phyloP scores from a whole-genome alignment of 1,140 invertebrate genomes.

The Drosophila teissieri region DNA sequence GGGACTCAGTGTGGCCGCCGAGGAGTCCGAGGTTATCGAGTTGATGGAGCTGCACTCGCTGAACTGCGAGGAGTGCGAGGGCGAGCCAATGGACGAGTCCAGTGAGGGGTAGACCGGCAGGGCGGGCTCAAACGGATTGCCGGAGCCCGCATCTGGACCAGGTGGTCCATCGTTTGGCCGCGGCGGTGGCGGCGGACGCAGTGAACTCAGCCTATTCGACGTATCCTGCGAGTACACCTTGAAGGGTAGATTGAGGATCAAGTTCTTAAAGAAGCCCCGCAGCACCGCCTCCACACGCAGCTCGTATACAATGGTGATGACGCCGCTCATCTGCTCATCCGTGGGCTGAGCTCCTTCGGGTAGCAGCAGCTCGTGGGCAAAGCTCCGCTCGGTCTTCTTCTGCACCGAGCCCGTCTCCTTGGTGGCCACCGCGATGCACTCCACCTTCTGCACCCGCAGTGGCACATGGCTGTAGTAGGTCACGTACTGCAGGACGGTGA shows the following conservation, averaged over 20 bases:
- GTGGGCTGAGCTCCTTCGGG: constrained; percentile 72
- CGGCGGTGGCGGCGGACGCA: constrained; percentile 59
- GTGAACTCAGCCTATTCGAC: constrained; percentile 28
- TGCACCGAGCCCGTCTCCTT: constrained; percentile 81
- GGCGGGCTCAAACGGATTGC: constrained; percentile 69
- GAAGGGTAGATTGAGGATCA: constrained; percentile 76
- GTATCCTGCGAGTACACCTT: constrained; percentile 74
- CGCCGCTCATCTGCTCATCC: constrained; percentile 68
- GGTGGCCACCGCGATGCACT: constrained; percentile 67
- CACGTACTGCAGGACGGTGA: constrained; percentile 71
- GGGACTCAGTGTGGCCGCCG: constrained; percentile 71
- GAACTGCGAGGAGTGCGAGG: constrained; percentile 77
- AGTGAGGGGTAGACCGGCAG: constrained; percentile 64
- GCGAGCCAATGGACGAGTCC: constrained; percentile 79
- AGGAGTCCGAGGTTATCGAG: constrained; percentile 78
- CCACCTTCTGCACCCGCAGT: constrained; percentile 70
- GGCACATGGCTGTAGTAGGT: constrained; percentile 78
- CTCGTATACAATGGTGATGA: constrained; percentile 79
- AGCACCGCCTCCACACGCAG: constrained; percentile 79
- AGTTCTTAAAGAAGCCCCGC: constrained; percentile 81
- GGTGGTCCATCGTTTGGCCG: constrained; percentile 64
- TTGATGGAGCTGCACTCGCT: constrained; percentile 79
- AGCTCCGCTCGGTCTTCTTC: constrained; percentile 80
- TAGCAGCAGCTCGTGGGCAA: constrained; percentile 77
- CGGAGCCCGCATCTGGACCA: constrained; percentile 48